phyloP scores from a whole-genome alignment of 92 coral and sea anemone species.

The Anthopleura xanthogrammica region DNA sequence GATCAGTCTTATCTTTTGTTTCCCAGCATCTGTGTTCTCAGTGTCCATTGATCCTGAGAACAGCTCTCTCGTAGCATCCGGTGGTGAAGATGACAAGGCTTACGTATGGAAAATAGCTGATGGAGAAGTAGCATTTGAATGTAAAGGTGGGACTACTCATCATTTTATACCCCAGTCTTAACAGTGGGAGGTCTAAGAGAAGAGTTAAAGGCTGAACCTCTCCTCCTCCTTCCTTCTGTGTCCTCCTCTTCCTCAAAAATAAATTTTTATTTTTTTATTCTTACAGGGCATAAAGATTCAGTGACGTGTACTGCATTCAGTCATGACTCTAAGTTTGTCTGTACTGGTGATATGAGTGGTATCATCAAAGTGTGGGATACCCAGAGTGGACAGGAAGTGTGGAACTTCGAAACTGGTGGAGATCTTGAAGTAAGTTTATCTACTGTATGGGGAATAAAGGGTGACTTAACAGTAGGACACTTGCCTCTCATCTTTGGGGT shows the following conservation, averaged over 20 bases:
- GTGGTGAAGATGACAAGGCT: constrained; percentile 98
- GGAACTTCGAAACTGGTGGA: constrained; percentile 84
- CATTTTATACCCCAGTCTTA: background rate
- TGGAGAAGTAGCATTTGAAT: constrained; percentile 71
- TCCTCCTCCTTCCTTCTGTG: too few species aligned
- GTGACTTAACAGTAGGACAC: too few species aligned
- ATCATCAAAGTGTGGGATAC: constrained; percentile 84
- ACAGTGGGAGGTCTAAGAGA: too few species aligned
- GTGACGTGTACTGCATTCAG: constrained; percentile 82
- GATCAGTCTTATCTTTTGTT: background rate
- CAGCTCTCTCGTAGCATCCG: constrained; percentile 65
- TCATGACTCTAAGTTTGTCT: constrained; percentile 89
- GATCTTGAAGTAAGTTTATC: constrained; percentile 78
- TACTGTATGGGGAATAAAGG: too few species aligned
- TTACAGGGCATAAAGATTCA: constrained; percentile 93
- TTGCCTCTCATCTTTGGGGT: too few species aligned
- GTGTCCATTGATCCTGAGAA: constrained; percentile 76
- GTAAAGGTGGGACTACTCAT: constrained; percentile 54
- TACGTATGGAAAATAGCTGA: constrained; percentile 83
- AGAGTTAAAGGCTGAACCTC: background rate
- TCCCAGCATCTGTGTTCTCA: constrained; percentile 83
- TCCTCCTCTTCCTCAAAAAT: too few species aligned
- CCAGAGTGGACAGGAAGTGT: constrained; percentile 68
- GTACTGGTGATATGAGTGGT: constrained; percentile 99
- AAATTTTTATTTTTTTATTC: background rate